phyloP scores from a whole-genome alignment of 2,113 vertebrate genomes.

The Aleadryas rufinucha region DNA sequence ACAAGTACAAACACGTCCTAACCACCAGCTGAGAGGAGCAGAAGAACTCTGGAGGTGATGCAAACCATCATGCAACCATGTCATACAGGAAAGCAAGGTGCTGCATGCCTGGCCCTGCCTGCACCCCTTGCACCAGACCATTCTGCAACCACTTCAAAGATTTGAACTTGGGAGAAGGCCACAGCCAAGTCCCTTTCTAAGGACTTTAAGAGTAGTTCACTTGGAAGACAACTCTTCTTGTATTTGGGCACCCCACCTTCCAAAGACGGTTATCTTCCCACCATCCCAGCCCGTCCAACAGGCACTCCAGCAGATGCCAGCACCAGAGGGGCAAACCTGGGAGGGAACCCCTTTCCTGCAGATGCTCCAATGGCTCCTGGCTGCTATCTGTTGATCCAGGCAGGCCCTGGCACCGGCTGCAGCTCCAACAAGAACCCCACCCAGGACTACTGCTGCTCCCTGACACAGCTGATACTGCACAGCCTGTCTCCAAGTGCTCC shows the following conservation, averaged over 20 bases:
- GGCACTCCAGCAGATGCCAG: neutral
- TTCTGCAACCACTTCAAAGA: neutral
- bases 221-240: neutral
- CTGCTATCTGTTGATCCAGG: neutral
- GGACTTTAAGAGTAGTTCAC: neutral
- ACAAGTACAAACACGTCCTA: neutral
- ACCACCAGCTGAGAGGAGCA: neutral
- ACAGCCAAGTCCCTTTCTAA: neutral
- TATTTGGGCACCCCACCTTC: neutral
- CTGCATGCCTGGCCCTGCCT: neutral
- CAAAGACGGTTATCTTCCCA: neutral
- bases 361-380: neutral
- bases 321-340: accelerated
- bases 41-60: neutral
- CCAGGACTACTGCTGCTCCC: neutral
- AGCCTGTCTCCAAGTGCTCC: neutral
- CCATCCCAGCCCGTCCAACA: neutral
- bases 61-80: accelerated
- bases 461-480: accelerated
- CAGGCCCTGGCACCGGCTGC: accelerated
- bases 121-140: neutral
- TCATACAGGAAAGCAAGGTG: accelerated
- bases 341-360: neutral
- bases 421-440: neutral
- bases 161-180: neutral